Base-by-base conservation (phyloP, 2,888 invertebrate genomes). In the Diaphora mendica region DNA sequence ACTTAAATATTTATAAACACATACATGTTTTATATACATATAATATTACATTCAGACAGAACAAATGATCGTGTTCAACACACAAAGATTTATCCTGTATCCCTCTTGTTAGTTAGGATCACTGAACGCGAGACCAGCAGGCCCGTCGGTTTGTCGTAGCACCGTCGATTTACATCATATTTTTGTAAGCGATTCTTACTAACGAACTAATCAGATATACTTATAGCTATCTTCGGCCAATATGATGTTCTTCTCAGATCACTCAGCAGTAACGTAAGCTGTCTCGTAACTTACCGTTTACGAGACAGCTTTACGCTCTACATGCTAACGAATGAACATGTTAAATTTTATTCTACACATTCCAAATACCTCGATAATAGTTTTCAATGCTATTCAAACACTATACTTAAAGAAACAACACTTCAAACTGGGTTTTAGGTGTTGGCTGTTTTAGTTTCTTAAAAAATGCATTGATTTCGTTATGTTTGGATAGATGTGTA, bases 241-340 rank as follows among this genome's bases (percentile, higher is more conserved):
- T 30, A 62, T 62, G 51, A 68, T 51, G 55, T 39, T 23, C 33
- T 33, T 35, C 35, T 13, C 23, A 7, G 13, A 55, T 68, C 35
- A n/a, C 30, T 35, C 23, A 8, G 51, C 48, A 33, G 13, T 30
- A 30, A 33, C 33, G 44, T 26, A 7, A 30, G 1, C 48, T 23
- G 48, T 68, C 68, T 35, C 51, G 35, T 68, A 48, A 68, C 48
- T 51, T 15, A 51, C n/a, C n/a, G n/a, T 68, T 68, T 68, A 68
- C 48, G 68, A 68, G 30, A 68, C 33, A 68, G 30, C 55, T 33
- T 51, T 51, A 68, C 13, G 51, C 44, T 26, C 26, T 67, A 67
- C 30, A 26, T 51, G 35, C 26, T 68, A 35, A 39, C 35, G 39
- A 39, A 65, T 35, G 35, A 35, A 62, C 62, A 62, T 62, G 30